A percentile compares a stretch with the other conserved stretches of the same genome.
Conservation (phyloP, 2,888 invertebrate species). For the Dynastes tityus region DNA sequence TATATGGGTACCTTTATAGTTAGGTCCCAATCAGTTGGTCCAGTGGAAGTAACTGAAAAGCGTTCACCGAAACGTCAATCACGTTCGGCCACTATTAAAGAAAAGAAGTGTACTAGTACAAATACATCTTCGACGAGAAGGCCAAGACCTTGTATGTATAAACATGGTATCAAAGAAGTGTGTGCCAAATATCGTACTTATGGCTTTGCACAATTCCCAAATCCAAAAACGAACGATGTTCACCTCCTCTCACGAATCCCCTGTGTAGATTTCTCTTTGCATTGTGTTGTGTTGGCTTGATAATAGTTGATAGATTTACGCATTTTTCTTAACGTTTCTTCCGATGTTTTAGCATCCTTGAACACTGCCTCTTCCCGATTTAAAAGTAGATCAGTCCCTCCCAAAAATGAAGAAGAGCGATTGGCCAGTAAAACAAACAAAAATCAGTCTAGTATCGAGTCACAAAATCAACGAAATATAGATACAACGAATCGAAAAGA, state of each 20-base stretch:
- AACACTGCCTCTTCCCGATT: conserved; percentile 82
- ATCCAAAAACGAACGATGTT: conserved; percentile 11
- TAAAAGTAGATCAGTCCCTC: conserved; percentile 77
- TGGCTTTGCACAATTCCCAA: conserved; percentile 58
- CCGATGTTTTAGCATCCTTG: conserved; percentile 81
- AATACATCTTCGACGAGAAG: conserved; percentile 75
- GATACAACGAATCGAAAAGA: conserved; percentile 66
- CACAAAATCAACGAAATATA: conserved; percentile 65
- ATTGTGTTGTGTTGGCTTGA: conserved; percentile 51
- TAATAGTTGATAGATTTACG: conserved; percentile 46
- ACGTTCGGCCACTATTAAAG: conserved; percentile 77
- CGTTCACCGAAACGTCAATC: conserved; percentile 86
- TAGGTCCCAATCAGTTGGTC: conserved; percentile 83
- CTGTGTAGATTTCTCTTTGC: conserved; percentile 31
- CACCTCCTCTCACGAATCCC: conserved; percentile 31
- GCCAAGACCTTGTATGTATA: conserved; percentile 81
- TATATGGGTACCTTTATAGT: conserved; percentile 64
- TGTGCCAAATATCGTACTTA: conserved; percentile 71
- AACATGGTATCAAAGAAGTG: conserved; percentile 57
- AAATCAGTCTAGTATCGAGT: conserved; percentile 64
- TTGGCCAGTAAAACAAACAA: conserved; percentile 68
- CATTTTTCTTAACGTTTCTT: conserved; percentile 59
- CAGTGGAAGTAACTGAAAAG: conserved; percentile 75
- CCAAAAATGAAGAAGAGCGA: conserved; percentile 71
- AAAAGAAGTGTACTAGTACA: conserved; percentile 78